Evolutionary conservation across 2,888 invertebrate species (phyloP), one percentile per base, ranked within the genome.

Genomic region (Blera fallax): DNA sequence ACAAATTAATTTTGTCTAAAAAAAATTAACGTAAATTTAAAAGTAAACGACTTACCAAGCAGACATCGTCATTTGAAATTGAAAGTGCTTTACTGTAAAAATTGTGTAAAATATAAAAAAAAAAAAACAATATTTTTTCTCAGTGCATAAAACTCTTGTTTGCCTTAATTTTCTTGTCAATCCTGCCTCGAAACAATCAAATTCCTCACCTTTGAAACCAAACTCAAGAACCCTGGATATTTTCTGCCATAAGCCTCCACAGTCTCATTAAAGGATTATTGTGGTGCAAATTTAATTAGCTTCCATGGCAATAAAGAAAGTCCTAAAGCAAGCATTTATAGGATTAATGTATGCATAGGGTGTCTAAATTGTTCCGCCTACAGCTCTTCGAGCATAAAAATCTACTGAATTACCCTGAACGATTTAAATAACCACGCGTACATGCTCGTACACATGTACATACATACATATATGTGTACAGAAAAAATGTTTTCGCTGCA

Each of bases 211-310:
- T 48, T 48, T 48, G 54, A 1, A 27, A 29, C n/a, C n/a, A 0
- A 14, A 27, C 14, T 14, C 8, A 29, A 54, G 8, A 54, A 16
- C 14, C 6, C 10, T 52, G 56, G 16, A 18, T 21, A 58, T 52
- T 58, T 45, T 11, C 10, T 14, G 14, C 56, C 14, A 32, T 24
- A 24, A 24, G 34, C 48, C 45, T 16, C 32, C 40, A 34, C 27
- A 70, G 21, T 7, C 52, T 78, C 65, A 45, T 77, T 72, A 60
- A 52, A 67, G 43, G 65, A 45, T 78, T 62, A 58, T 48, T 78
- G 67, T 67, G 45, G 65, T 72, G 72, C 27, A 54, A 78, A 77
- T 72, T 72, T 58, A 82, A 82, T 77, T 77, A 72, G 52, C 65
- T 21, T 52, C n/a, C 21, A 14, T 24, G 65, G 43, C 58, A 52